phyloP scores from a whole-genome alignment of 2,113 vertebrate species.

The Pteropus alecto region DNA sequence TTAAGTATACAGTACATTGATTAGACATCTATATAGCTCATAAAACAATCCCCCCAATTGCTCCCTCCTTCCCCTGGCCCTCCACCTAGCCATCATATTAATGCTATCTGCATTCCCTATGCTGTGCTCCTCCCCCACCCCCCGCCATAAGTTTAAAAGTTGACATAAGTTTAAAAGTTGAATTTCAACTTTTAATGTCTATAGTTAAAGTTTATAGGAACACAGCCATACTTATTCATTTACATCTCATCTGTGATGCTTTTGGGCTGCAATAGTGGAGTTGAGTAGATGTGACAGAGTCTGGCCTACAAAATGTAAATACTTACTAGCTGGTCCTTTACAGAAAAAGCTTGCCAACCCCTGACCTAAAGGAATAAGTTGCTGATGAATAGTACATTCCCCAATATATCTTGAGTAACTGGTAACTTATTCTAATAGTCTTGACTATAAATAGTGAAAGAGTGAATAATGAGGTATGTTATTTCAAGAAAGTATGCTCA shows the following conservation, averaged over 20 bases:
- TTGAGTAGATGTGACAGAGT: neutral
- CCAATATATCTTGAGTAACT: neutral
- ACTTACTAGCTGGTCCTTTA: neutral
- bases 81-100: too few relatives aligned
- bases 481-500: neutral
- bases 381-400: neutral
- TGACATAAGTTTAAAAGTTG: too few relatives aligned
- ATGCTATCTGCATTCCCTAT: too few relatives aligned
- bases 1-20: too few relatives aligned
- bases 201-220: neutral
- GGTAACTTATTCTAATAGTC: neutral
- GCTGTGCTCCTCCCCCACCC: too few relatives aligned
- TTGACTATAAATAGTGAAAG: neutral
- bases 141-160: too few relatives aligned
- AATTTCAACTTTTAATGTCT: neutral
- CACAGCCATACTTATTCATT: neutral
- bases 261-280: neutral
- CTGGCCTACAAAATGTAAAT: neutral
- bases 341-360: neutral
- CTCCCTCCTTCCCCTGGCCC: too few relatives aligned
- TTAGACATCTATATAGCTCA: too few relatives aligned
- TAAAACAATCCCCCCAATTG: too few relatives aligned
- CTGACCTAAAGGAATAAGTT: neutral
- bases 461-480: neutral
- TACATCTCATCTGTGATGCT: neutral